Conservation (phyloP, 2,888 invertebrate genomes). For the Octodonta nipae region DNA sequence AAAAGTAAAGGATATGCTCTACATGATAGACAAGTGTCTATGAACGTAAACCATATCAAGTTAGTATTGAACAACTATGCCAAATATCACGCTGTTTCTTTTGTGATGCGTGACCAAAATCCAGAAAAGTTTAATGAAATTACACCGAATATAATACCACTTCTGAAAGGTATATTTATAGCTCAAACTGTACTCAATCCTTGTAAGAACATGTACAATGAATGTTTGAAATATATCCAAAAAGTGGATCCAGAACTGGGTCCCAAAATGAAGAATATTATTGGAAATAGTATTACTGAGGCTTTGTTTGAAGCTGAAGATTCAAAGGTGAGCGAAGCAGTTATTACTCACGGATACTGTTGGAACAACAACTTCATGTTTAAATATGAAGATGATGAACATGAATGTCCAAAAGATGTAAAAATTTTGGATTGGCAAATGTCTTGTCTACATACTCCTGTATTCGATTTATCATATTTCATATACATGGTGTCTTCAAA, state of each 20-base stretch:
- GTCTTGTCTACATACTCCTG: not conserved
- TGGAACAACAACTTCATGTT: not conserved
- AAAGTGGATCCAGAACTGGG: too few relatives aligned
- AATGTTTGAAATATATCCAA: too few relatives aligned
- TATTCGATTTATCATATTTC: not conserved
- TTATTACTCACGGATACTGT: constrained; percentile 1
- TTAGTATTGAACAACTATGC: constrained; percentile 11
- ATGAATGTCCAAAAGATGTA: not conserved
- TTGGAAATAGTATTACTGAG: too few relatives aligned
- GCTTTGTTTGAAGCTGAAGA: too few relatives aligned
- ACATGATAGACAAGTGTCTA: constrained; percentile 9
- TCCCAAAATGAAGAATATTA: too few relatives aligned
- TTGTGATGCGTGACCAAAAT: constrained; percentile 13
- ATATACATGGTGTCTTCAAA: not conserved
- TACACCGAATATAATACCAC: not conserved
- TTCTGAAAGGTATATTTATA: too few relatives aligned
- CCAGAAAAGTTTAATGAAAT: constrained; percentile 7
- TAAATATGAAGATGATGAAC: not conserved
- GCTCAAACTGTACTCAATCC: too few relatives aligned
- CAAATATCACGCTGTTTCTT: constrained; percentile 15
- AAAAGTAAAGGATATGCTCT: constrained; percentile 12
- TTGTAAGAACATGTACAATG: too few relatives aligned
- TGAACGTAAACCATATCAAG: constrained; percentile 13
- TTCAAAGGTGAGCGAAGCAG: too few relatives aligned
- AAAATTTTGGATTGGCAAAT: constrained; percentile 1